Conservation (phyloP, 2,888 invertebrate genomes). For the Acrocera orbiculus region DNA sequence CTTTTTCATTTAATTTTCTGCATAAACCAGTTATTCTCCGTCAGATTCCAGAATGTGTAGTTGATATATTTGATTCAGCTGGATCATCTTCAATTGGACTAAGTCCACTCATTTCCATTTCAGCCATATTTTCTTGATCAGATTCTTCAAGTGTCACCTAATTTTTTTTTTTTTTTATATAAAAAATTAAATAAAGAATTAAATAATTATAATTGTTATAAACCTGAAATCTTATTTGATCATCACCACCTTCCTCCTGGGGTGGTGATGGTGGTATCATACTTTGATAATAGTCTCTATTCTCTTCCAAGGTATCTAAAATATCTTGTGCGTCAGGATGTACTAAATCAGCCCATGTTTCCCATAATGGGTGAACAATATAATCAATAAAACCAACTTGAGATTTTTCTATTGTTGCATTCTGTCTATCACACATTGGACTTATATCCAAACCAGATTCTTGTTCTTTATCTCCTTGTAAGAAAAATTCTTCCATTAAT, state of each 20-base stretch:
- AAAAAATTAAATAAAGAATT: background rate
- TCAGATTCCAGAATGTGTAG: slow-evolving; percentile 60
- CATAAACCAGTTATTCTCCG: slow-evolving; percentile 82
- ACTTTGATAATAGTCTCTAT: slow-evolving; percentile 91
- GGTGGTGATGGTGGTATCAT: slow-evolving; percentile 89
- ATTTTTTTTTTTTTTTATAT: no score
- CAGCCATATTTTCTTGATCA: slow-evolving; percentile 33
- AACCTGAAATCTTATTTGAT: slow-evolving; percentile 57
- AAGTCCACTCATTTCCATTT: slow-evolving; percentile 44
- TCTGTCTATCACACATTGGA: slow-evolving; percentile 97
- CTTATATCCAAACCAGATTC: slow-evolving; percentile 93
- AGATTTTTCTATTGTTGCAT: slow-evolving; percentile 93
- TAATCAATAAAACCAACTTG: slow-evolving; percentile 99
- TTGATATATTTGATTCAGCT: background rate
- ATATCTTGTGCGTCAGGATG: slow-evolving; percentile 98
- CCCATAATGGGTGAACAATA: slow-evolving; percentile 98
- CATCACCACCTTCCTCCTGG: slow-evolving; percentile 43
- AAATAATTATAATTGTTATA: slow-evolving; percentile 9
- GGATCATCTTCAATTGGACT: slow-evolving; percentile 18
- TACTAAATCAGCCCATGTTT: slow-evolving; percentile 98
- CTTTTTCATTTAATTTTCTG: slow-evolving; percentile 76
- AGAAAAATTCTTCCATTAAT: slow-evolving; percentile 98
- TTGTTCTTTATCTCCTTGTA: slow-evolving; percentile 91
- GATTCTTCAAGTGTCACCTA: slow-evolving; percentile 72
- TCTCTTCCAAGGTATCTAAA: slow-evolving; percentile 93